Base-by-base conservation (phyloP, 1,140 invertebrate genomes). In the Drosophila chauvacae region DNA sequence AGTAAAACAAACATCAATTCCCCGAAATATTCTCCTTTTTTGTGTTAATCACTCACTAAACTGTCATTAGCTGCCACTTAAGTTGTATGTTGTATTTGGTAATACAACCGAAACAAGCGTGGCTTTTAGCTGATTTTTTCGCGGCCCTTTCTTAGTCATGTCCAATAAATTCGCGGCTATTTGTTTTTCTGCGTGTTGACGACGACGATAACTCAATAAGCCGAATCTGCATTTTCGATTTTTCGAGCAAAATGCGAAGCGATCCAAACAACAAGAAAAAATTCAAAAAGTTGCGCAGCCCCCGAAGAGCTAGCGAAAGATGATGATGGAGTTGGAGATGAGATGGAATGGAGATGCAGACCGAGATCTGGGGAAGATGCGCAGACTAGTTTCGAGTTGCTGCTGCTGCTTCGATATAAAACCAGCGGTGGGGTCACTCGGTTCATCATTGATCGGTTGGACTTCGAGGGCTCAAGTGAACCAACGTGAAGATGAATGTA, bases 401-500 rank as follows among this genome's bases (percentile, higher is more conserved):
- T 30, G 42, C 10, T 47, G 45, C 45, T 26, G 18, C 10, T 53
- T 58, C 77, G 64, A 81, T 91, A 91, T 91, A 91, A 91, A 91
- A 90, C 77, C 77, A 80, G 80, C 76, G 72, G 61, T 35, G 64
- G 69, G 90, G 82, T 90, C 80, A 86, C 33, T 68, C 58, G 81
- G 71, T 58, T 63, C 82, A 91, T 91, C 90, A 91, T 91, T 91
- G 75, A 88, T 75, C 85, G 80, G 77, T 91, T 91, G 90, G 90
- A 91, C 80, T 86, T 78, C 85, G 77, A 91, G 82, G 76, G 85
- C 85, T 90, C 60, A 91, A 80, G 90, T 85, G 84, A 91, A 23
- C 90, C 90, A 86, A 91, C 90, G 83, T 77, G 63, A 90, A 83
- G 59, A 91, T 91, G 90, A 91, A 86, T 76, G 90, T 91, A 91